These are phyloP conservation scores for Zaprionus gabonicus DNA, from an alignment of 1,140 invertebrate species.

Conservation along the genomic window DNA sequence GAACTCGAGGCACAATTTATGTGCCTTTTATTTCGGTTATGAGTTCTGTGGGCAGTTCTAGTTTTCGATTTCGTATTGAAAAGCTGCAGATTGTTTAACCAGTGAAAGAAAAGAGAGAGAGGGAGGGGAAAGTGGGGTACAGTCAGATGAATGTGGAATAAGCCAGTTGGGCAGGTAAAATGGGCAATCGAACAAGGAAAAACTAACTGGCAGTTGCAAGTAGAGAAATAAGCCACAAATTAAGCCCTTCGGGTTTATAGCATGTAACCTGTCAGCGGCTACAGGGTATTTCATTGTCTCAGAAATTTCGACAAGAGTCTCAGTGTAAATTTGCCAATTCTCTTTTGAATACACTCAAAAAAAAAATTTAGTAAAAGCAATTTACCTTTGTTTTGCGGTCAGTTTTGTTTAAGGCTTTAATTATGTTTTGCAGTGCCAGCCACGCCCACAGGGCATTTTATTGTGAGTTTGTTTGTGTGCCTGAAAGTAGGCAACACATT, in stretches of 20 bases:
- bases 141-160: neutral
- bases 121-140: neutral
- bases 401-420: slow-evolving; percentile 1
- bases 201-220: neutral
- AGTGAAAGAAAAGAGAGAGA: neutral
- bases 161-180: neutral
- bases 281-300: neutral
- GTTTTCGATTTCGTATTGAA: slow-evolving; percentile 1
- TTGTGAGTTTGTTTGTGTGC: neutral
- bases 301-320: neutral
- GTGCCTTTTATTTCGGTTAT: slow-evolving; percentile 4
- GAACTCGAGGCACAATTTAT: slow-evolving; percentile 6
- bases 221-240: neutral
- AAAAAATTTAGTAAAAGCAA: neutral
- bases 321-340: neutral
- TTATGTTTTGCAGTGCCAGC: neutral
- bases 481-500: slow-evolving; percentile 1
- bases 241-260: neutral
- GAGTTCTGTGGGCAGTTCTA: neutral
- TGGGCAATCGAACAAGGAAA: neutral
- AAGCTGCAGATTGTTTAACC: neutral
- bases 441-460: neutral
- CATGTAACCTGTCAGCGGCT: neutral
- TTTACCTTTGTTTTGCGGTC: neutral
- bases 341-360: neutral